These are phyloP conservation scores for Drosophila teissieri DNA, from an alignment of 1,140 invertebrate species.

Conservation along the genomic window DNA sequence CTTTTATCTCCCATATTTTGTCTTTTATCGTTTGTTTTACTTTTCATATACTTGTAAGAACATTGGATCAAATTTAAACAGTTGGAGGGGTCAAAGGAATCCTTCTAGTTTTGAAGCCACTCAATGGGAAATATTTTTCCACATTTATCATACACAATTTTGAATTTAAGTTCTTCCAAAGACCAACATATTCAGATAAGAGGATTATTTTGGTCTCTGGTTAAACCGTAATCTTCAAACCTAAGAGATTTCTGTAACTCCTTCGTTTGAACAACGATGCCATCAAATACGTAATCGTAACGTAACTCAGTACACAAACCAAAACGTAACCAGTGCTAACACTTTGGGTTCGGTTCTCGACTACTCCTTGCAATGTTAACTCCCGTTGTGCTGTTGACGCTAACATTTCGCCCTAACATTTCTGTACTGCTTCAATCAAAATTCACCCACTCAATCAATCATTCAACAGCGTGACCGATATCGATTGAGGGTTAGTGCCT, in stretches of 20 bases:
- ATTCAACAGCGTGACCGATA: slow-evolving; percentile 95
- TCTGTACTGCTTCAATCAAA: slow-evolving; percentile 37
- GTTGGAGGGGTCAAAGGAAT: no score
- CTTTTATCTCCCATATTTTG: slow-evolving; percentile 15
- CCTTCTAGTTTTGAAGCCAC: no score
- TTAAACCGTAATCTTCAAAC: no score
- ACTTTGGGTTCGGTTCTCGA: slow-evolving; percentile 56
- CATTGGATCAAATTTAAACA: slow-evolving; percentile 37
- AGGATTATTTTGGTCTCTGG: no score
- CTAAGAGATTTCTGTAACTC: no score
- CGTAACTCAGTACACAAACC: slow-evolving; percentile 62
- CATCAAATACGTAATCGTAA: slow-evolving; percentile 75
- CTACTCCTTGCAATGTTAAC: slow-evolving; percentile 35
- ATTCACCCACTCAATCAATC: slow-evolving; percentile 45
- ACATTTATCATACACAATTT: no score
- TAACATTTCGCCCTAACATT: slow-evolving; percentile 25
- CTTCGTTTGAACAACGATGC: slow-evolving; percentile 60
- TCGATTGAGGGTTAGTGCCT: slow-evolving; percentile 96
- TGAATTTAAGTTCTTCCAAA: no score
- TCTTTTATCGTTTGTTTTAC: slow-evolving; percentile 58
- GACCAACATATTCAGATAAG: no score
- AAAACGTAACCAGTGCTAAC: slow-evolving; percentile 57
- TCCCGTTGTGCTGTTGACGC: slow-evolving; percentile 25
- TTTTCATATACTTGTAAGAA: slow-evolving; percentile 58
- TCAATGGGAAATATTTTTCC: no score